Base-by-base conservation (phyloP, 64 coral and sea anemone species). In the Stylophora pistillata region DNA sequence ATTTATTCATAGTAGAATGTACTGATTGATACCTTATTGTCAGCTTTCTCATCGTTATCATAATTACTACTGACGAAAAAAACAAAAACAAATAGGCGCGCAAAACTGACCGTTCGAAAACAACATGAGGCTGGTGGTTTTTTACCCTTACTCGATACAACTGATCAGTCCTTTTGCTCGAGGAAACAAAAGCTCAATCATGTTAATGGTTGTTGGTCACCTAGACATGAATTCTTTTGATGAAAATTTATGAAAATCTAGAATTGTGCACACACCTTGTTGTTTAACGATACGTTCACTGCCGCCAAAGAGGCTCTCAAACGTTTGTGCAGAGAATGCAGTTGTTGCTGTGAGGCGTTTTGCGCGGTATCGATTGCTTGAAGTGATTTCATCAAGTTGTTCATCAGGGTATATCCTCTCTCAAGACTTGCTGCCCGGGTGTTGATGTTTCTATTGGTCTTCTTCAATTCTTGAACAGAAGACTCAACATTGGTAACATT, bases 321-420 rank as follows among this genome's bases (percentile, higher is more conserved):
- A 64, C 17, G 62, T 16, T 84, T 70, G 80, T 69, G 23, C 13
- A 84, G 1, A 53, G 60, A 53, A 32, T 70, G 33, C 4, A 84
- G 61, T 31, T 47, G 13, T 47, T 12, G 10, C 66, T 53, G 37
- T 18, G 80, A 84, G 25, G 59, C 60, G 53, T 84, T 84, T 21
- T 84, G 80, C 26, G 62, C 37, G 15, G 4, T 62, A 15, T 68
- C 16, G 9, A 69, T 1, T 33, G 37, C 23, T 70, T 69, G 58
- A 30, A 70, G 60, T 53, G 61, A 15, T 53, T 26, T 52, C 13
- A 84, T 84, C 0, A 37, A 69, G 25, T 33, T 53, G 80, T 70
- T 84, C 80, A 84, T 84, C 61, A 27, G 20, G 10, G 61, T 20
- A 63, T 84, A 84, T 41, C 80, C 61, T 84, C 30, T 33, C 61